These are phyloP conservation scores for Oplegnathus fasciatus DNA, from an alignment of 2,113 vertebrate species.

Conservation along the genomic window DNA sequence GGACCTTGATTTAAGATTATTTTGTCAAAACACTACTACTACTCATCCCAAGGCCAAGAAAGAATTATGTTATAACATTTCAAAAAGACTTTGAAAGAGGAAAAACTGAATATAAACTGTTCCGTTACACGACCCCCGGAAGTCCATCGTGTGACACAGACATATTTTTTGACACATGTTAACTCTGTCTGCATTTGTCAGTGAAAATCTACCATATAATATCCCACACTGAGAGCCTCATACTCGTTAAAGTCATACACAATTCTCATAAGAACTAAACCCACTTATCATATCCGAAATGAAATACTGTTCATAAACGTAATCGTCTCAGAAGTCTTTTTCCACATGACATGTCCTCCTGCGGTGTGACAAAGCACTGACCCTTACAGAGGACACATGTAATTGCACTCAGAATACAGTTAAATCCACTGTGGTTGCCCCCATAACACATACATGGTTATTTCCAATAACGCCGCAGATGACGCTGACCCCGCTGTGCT, in stretches of 20 bases:
- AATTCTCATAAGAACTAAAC: conserved; percentile 36
- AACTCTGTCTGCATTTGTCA: background rate
- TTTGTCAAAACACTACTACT: background rate
- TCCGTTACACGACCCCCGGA: background rate
- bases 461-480: conserved; percentile 57
- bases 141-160: background rate
- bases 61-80: background rate
- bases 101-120: background rate
- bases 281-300: conserved; percentile 41
- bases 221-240: conserved; percentile 28
- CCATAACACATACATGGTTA: conserved; percentile 35
- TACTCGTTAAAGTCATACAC: conserved; percentile 45
- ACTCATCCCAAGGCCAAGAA: background rate
- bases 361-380: conserved; percentile 23
- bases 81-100: background rate
- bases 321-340: conserved; percentile 26
- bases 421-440: conserved; percentile 34
- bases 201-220: background rate
- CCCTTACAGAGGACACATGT: conserved; percentile 57
- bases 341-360: conserved; percentile 50
- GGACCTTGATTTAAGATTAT: background rate
- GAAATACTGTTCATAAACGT: conserved; percentile 37
- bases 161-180: background rate
- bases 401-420: conserved; percentile 47
- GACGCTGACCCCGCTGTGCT: conserved; percentile 34